Evolutionary conservation across 2,888 invertebrate genomes (phyloP).

Genomic region (Brenthis daphne): DNA sequence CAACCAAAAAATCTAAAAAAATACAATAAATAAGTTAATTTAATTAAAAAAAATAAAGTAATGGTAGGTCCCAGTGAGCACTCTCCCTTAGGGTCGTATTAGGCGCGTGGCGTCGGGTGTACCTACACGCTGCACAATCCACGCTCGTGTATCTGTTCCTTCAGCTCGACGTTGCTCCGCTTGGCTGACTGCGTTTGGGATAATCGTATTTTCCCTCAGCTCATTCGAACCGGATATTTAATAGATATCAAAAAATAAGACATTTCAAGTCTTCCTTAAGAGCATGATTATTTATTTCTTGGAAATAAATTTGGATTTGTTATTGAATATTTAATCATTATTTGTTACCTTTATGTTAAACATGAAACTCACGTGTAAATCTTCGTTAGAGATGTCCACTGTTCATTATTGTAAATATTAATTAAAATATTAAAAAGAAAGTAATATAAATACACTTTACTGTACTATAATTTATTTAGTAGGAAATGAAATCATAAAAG

Average conservation of each 20-base stretch:
- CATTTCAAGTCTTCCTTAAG: neutral
- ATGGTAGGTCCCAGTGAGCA: no score
- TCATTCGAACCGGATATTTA: conserved; percentile 10
- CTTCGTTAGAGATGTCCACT: no score
- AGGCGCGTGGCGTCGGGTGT: neutral
- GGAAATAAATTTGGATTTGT: no score
- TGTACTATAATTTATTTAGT: no score
- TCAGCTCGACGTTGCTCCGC: conserved; percentile 9
- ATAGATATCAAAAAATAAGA: conserved; percentile 14
- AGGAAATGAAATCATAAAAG: no score
- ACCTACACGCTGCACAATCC: no score
- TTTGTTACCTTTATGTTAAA: no score
- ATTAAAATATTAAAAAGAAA: no score
- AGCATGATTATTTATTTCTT: neutral
- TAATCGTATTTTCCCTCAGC: conserved; percentile 11
- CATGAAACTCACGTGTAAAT: no score
- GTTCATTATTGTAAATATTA: no score
- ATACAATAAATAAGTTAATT: neutral
- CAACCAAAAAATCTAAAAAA: neutral
- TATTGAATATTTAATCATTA: no score
- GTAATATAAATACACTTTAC: no score
- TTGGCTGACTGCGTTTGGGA: conserved; percentile 16
- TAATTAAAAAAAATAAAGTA: neutral
- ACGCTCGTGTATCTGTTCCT: conserved; percentile 2
- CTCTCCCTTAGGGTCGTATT: neutral